phyloP scores from a whole-genome alignment of 1,140 invertebrate species.

The Bombus impatiens region DNA sequence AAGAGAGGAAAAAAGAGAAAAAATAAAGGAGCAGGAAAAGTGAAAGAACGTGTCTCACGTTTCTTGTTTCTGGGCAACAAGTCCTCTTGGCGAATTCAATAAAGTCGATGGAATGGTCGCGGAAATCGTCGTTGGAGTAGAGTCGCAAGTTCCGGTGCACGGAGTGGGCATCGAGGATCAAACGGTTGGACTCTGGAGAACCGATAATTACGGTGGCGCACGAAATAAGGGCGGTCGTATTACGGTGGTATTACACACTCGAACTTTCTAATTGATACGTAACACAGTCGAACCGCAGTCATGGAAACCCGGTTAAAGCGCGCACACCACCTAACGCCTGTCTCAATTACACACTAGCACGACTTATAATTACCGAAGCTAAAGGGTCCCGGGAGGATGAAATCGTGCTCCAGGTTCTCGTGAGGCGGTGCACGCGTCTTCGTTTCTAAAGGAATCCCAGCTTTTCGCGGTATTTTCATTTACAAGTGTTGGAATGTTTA shows the following conservation, averaged over 20 bases:
- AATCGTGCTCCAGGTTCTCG: neutral
- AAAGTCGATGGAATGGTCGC: neutral
- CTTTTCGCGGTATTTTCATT: conserved; percentile 12
- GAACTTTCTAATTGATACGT: conserved; percentile 42
- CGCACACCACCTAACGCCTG: neutral
- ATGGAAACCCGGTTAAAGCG: neutral
- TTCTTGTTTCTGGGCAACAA: conserved; percentile 10
- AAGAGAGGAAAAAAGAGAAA: too few relatives aligned
- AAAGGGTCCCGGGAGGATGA: neutral
- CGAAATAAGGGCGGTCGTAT: conserved; percentile 38
- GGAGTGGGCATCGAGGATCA: conserved; percentile 17
- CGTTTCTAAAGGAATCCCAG: neutral
- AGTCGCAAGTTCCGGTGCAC: neutral
- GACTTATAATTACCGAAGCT: conserved; percentile 25
- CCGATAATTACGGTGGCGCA: conserved; percentile 40
- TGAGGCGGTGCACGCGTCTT: neutral
- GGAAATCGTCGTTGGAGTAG: conserved; percentile 5
- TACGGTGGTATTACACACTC: conserved; percentile 9
- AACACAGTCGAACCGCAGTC: conserved; percentile 8
- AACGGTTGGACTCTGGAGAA: conserved; percentile 10
- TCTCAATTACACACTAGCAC: neutral
- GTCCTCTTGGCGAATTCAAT: neutral
- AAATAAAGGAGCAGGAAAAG: neutral
- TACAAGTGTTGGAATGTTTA: neutral
- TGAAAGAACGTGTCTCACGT: neutral